These are phyloP conservation scores for Periophthalmodon schlosseri DNA, from an alignment of 2,113 vertebrate species.

Conservation along the genomic window DNA sequence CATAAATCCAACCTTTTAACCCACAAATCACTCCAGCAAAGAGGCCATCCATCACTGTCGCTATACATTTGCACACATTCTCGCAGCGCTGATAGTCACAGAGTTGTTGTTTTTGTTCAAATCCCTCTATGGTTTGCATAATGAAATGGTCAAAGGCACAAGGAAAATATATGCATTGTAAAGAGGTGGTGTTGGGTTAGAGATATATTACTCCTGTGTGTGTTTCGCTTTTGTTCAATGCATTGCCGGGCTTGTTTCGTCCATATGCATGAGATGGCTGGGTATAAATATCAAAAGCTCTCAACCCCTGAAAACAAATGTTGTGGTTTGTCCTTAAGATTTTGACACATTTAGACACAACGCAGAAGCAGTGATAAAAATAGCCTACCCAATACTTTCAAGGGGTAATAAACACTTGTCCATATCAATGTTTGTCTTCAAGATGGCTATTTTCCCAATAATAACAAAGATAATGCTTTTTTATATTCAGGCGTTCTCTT, in stretches of 20 bases:
- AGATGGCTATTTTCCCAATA: no score
- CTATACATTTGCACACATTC: constrained; percentile 29
- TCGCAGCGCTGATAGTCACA: constrained; percentile 45
- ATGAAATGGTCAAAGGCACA: constrained; percentile 47
- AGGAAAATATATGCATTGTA: constrained; percentile 38
- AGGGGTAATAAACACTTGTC: no score
- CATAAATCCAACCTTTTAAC: constrained; percentile 22
- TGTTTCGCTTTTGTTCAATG: constrained; percentile 22
- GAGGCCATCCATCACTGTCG: constrained; percentile 37
- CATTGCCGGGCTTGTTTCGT: constrained; percentile 13
- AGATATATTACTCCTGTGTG: constrained; percentile 14
- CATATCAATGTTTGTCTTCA: no score
- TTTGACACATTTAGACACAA: neutral
- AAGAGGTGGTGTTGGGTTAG: constrained; percentile 13
- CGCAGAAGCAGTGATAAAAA: neutral
- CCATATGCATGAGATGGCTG: constrained; percentile 37
- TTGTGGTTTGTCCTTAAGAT: constrained; percentile 24
- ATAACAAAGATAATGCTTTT: no score
- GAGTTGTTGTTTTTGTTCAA: constrained; percentile 38
- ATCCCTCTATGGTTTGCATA: constrained; percentile 48
- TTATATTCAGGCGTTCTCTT: no score
- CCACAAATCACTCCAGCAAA: constrained; percentile 30
- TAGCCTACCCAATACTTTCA: no score
- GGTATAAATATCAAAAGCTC: constrained; percentile 22
- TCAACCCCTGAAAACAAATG: constrained; percentile 9